Percentiles rank a stretch among this genome's conserved stretches.
phyloP scores from a whole-genome alignment of 2,113 vertebrate species.

The Ranitomeya variabilis region DNA sequence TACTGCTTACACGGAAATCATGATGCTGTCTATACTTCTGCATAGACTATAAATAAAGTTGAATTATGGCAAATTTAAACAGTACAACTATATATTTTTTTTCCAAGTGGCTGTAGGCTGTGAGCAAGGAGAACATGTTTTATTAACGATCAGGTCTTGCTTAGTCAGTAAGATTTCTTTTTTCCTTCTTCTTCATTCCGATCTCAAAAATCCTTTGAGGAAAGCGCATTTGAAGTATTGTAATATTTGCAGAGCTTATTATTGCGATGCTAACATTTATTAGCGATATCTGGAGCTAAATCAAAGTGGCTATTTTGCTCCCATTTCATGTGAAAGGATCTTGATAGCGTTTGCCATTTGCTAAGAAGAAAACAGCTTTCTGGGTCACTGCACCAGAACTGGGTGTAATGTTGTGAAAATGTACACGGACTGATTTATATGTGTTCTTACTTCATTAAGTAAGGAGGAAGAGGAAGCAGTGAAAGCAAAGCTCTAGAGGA shows the following conservation, averaged over 20 bases:
- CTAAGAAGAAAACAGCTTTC: constrained; percentile 4
- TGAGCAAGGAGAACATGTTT: constrained; percentile 54
- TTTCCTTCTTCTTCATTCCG: constrained; percentile 21
- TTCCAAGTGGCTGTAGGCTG: constrained; percentile 50
- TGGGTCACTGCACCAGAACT: constrained; percentile 17
- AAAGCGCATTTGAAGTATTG: constrained; percentile 12
- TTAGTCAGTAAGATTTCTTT: constrained; percentile 54
- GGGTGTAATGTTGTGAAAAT: constrained; percentile 49
- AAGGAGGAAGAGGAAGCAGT: constrained; percentile 11
- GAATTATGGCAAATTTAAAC: constrained; percentile 59
- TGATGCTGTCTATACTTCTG: constrained; percentile 42
- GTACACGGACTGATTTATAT: constrained; percentile 30
- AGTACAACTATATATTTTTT: constrained; percentile 46
- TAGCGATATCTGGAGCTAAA: constrained; percentile 8
- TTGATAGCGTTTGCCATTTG: constrained; percentile 8
- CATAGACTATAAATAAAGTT: constrained; percentile 52
- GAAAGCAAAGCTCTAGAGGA: constrained; percentile 14
- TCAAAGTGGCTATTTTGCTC: constrained; percentile 27
- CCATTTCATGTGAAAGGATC: background rate
- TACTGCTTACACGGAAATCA: constrained; percentile 54
- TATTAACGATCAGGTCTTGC: constrained; percentile 54
- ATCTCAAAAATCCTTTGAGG: constrained; percentile 49
- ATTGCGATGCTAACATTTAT: constrained; percentile 35
- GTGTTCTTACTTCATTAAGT: constrained; percentile 50
- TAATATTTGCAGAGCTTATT: constrained; percentile 47